phyloP scores from a whole-genome alignment of 1,140 invertebrate genomes.

The Phortica variegata region DNA sequence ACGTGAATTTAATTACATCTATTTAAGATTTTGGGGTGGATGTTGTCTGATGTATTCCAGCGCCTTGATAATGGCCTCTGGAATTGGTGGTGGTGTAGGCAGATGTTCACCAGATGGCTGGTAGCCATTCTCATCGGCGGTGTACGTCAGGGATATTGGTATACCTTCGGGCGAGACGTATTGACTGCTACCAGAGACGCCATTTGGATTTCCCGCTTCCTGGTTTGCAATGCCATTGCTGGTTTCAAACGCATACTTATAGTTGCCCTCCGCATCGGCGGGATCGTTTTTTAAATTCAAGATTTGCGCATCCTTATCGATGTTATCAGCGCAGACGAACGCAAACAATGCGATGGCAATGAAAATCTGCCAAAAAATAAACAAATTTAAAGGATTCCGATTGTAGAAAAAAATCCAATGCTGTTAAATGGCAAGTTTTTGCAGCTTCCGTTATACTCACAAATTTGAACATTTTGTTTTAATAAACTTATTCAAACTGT shows the following conservation, averaged over 20 bases:
- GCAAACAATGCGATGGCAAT: conserved; percentile 35
- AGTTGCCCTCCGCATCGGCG: conserved; percentile 41
- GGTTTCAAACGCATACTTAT: conserved; percentile 18
- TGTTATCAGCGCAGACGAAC: conserved; percentile 41
- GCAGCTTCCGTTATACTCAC: conserved; percentile 31
- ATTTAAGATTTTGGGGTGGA: conserved; percentile 12
- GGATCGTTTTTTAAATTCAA: conserved; percentile 14
- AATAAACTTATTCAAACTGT: conserved; percentile 44
- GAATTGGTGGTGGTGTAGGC: conserved; percentile 58
- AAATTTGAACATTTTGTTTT: conserved; percentile 52
- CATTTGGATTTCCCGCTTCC: conserved; percentile 37
- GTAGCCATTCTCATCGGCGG: conserved; percentile 60
- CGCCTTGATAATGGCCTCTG: conserved; percentile 38
- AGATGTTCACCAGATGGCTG: conserved; percentile 59
- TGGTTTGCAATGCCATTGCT: conserved; percentile 44
- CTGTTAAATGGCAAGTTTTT: conserved; percentile 1
- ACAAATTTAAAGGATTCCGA: background rate
- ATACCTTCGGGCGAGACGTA: conserved; percentile 42
- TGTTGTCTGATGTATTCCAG: conserved; percentile 59
- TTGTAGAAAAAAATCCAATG: background rate
- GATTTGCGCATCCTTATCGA: conserved; percentile 35
- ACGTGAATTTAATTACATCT: background rate
- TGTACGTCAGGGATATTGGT: conserved; percentile 45
- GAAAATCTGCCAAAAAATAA: conserved; percentile 9
- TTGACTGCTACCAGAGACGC: conserved; percentile 14